Evolutionary conservation across 2,797 vertebrate genomes (phyloP), one percentile per base, ranked within the genome.

Genomic region (Urocyon cinereoargenteus): DNA sequence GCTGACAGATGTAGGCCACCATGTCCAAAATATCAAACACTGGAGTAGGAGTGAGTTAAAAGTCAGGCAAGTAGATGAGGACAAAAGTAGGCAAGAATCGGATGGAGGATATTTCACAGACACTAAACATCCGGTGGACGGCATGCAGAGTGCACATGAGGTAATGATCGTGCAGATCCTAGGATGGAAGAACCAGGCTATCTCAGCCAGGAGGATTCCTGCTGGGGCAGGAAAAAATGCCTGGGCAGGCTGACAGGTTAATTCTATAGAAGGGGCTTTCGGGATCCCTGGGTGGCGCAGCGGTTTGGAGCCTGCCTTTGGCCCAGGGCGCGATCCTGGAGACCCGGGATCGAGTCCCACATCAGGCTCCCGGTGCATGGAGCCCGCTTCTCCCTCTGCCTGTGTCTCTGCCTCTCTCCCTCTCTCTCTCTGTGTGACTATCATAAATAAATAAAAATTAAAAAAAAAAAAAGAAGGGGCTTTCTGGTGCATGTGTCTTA

Each of bases 1-100:
- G 19, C 21, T 90, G 90, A 89, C 15, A 86, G 62, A 84, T 0
- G 1, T 83, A 68, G 78, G 59, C 11, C 26, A 45, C 6, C 3
- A 34, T 78, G 40, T 90, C 64, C 49, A 45, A 95, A 94, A 82
- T 68, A 88, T 83, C 66, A 88, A 57, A 93, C n/a, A 73, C 34
- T 34, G 11, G 70, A 21, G 9, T 57, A 77, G 72, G 14, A 62
- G 34, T 31, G 70, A 19, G 45, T 72, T 85, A 70, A 45, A 79
- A 64, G 8, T 34, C 19, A 95, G 72, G n/a, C 51, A 89, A 79
- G 7, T 21, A 61, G 61, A 34, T 53, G 19, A 84, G 51, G 51
- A 57, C 7, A 66, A 72, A 70, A 57, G 22, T 31, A 61, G 57
- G 1, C 24, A 83, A 26, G n/a, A 45, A 53, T n/a, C 73, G 16